phyloP scores from a whole-genome alignment of 2,888 invertebrate genomes.

The Polydrusus cervinus region DNA sequence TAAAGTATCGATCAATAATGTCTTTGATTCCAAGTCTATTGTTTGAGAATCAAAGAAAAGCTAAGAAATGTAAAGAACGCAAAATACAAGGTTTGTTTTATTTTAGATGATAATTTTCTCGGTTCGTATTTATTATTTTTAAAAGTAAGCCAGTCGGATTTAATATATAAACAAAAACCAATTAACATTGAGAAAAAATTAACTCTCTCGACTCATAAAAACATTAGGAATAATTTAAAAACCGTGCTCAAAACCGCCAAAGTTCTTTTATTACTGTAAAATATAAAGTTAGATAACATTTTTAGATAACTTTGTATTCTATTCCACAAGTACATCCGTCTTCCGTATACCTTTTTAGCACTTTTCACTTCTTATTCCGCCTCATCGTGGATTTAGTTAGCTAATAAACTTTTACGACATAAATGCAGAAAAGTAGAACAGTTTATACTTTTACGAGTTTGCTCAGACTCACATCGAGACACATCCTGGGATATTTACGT shows the following conservation, averaged over 20 bases:
- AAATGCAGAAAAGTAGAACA: constrained; percentile 41
- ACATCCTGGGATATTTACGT: constrained; percentile 39
- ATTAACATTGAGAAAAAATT: background rate
- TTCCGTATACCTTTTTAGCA: constrained; percentile 14
- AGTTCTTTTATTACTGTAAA: constrained; percentile 15
- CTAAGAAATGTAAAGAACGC: background rate
- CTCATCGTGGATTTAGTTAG: constrained; percentile 31
- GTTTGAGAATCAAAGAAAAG: background rate
- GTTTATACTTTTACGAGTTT: constrained; percentile 43
- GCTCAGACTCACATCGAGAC: constrained; percentile 18
- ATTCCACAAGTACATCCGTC: constrained; percentile 4
- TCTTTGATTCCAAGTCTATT: too few species aligned
- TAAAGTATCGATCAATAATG: too few species aligned
- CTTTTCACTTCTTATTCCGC: constrained; percentile 14
- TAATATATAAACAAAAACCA: too few species aligned
- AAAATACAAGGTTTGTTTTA: background rate
- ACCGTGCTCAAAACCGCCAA: background rate
- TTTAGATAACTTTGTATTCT: constrained; percentile 25
- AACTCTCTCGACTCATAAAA: background rate
- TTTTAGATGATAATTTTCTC: too few species aligned
- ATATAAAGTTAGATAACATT: constrained; percentile 23
- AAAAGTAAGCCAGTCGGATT: too few species aligned
- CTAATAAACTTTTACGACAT: constrained; percentile 47
- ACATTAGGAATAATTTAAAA: background rate
- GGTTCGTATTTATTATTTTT: too few species aligned